Evolutionary conservation across 2,113 vertebrate species (phyloP), one percentile per base, ranked within the genome.

Genomic region (Odontesthes bonariensis): DNA sequence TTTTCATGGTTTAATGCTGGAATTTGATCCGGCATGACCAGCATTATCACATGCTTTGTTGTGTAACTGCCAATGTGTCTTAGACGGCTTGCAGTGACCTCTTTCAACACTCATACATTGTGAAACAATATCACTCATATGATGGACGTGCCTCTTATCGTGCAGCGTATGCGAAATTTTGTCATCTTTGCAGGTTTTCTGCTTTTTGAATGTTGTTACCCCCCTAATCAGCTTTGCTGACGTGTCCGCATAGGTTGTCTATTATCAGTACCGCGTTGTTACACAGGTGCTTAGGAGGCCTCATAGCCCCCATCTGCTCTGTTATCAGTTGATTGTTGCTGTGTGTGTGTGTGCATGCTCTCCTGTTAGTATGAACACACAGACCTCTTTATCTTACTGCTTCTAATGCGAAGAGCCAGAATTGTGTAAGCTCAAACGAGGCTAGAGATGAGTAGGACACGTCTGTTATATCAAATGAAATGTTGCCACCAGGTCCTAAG

Each of bases 271-370:
- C 69, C 31, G 65, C 23, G 62, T 0, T 56, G 65, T 70, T 70
- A 12, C 72, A 71, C 82, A 86, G 82, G 84, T 87, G 67, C 67
- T 69, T 80, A 76, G 42, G 83, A 84, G 82, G 79, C 73, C 69
- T 65, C 46, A 22, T 59, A 73, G 22, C 77, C 23, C 51, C 69
- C 67, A 57, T 79, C 73, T 82, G 81, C 54, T 75, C 55, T 42
- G 59, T 84, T 90, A 90, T 91, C 83, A 81, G 83, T 22, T 57
- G 65, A 73, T 69, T 51, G 63, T 79, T 27, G 53, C 19, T 62
- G 49, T 51, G 57, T 61, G 72, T 82, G 58, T 54, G 46, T 49
- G 46, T 47, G 46, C 75, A 64, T 20, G 69, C 72, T 77, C 63
- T 74, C 44, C 63, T 75, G 55, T 70, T 76, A 12, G 61, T 44